phyloP scores from a whole-genome alignment of 2,113 vertebrate species.

The Puffinus mauretanicus region DNA sequence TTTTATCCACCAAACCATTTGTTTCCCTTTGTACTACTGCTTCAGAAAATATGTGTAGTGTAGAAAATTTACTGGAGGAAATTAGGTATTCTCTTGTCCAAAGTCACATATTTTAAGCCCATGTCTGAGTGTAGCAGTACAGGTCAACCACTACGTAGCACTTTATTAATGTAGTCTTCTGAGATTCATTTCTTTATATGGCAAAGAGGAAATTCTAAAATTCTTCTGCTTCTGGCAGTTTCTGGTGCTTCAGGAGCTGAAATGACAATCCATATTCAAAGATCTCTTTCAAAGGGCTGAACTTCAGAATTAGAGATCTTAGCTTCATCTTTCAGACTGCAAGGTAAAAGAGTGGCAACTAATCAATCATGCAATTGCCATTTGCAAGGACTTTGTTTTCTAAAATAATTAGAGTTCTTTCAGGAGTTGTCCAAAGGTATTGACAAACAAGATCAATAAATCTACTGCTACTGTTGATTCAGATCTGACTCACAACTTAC shows the following conservation, averaged over 20 bases:
- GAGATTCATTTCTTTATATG: not conserved
- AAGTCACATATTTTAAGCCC: not conserved
- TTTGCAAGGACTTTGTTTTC: constrained; percentile 12
- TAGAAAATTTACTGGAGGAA: not conserved
- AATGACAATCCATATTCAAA: not conserved
- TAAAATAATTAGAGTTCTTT: constrained; percentile 20
- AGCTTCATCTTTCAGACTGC: not conserved
- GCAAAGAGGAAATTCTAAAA: not conserved
- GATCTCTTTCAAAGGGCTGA: not conserved
- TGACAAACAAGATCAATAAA: not conserved
- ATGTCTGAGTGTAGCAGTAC: not conserved
- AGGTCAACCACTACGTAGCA: not conserved
- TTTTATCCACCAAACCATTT: not conserved
- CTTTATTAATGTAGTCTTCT: not conserved
- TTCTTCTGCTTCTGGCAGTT: not conserved
- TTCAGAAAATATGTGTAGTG: not conserved
- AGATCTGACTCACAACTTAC: not conserved
- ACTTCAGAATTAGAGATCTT: not conserved
- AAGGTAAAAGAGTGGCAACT: not conserved
- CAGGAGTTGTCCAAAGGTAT: not conserved
- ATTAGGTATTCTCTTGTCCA: not conserved
- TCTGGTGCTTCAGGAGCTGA: not conserved
- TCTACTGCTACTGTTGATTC: not conserved
- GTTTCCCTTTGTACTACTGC: not conserved
- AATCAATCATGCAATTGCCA: not conserved